phyloP scores from a whole-genome alignment of 2,888 invertebrate species.

The Lapara coniferarum region DNA sequence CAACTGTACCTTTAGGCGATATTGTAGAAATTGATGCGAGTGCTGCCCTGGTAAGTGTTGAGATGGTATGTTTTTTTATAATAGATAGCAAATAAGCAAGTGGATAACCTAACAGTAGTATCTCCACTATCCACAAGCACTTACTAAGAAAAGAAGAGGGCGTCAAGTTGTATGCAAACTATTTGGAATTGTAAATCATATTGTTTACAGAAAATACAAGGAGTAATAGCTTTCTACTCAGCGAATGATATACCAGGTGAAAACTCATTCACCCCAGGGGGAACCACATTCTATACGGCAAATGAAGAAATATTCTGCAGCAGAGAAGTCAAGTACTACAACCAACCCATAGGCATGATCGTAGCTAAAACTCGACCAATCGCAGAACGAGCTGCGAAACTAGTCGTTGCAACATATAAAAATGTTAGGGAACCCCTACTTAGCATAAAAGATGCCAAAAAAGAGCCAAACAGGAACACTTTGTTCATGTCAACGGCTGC shows the following conservation, averaged over 20 bases:
- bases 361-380: slow-evolving; percentile 82
- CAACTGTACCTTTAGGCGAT: slow-evolving; percentile 76
- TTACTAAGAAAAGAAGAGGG: too few species aligned
- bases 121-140: too few species aligned
- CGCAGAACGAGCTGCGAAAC: slow-evolving; percentile 81
- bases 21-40: slow-evolving; percentile 84
- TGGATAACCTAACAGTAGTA: too few species aligned
- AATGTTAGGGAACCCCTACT: slow-evolving; percentile 60
- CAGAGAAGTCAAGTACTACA: slow-evolving; percentile 58
- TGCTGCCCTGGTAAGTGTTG: slow-evolving; percentile 82
- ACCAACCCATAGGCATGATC: slow-evolving; percentile 72
- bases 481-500: slow-evolving; percentile 41
- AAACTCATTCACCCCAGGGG: slow-evolving; percentile 75
- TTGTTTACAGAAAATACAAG: slow-evolving; percentile 76
- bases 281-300: slow-evolving; percentile 35
- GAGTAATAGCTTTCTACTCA: slow-evolving; percentile 85
- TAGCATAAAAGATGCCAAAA: slow-evolving; percentile 50
- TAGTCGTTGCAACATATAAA: slow-evolving; percentile 82
- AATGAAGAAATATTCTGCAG: slow-evolving; percentile 73
- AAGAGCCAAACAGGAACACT: slow-evolving; percentile 47
- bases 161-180: too few species aligned
- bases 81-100: too few species aligned
- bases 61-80: too few species aligned
- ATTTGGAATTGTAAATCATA: too few species aligned
- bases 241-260: slow-evolving; percentile 87